These are phyloP conservation scores for Mycteria americana DNA, from an alignment of 2,797 vertebrate genomes.

Conservation along the genomic window DNA sequence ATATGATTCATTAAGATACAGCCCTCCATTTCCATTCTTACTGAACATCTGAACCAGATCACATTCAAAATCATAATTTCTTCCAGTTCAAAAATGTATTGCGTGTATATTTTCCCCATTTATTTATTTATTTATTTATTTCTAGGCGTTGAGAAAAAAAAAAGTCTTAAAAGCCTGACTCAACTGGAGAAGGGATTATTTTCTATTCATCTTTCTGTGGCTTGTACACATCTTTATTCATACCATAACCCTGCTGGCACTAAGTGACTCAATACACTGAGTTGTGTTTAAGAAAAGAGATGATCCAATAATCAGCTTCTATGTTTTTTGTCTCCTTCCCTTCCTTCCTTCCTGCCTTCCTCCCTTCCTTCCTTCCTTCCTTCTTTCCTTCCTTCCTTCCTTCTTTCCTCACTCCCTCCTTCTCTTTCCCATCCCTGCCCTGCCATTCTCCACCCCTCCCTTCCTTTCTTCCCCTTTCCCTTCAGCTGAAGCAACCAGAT, in stretches of 20 bases:
- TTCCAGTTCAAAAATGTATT: background rate
- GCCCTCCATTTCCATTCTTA: rapidly evolving
- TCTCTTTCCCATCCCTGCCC: too few relatives aligned
- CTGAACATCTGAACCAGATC: background rate
- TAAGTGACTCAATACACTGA: background rate
- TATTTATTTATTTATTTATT: background rate
- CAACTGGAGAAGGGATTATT: background rate
- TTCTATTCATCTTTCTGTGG: background rate
- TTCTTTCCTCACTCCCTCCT: too few relatives aligned
- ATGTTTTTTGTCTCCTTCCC: background rate
- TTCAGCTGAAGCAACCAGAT: background rate
- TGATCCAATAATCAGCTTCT: background rate
- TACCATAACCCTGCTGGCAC: background rate
- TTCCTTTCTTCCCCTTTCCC: background rate
- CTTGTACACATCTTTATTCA: background rate
- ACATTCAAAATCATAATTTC: background rate
- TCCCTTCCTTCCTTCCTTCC: too few relatives aligned
- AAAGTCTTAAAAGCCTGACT: background rate
- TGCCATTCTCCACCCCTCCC: too few relatives aligned
- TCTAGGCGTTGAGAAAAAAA: rapidly evolving
- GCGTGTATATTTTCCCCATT: background rate
- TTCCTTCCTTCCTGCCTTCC: too few relatives aligned
- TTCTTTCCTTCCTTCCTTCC: background rate
- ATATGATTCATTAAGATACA: background rate
- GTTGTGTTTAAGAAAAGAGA: background rate